Evolutionary conservation across 2,113 vertebrate species (phyloP), one percentile per base, ranked within the genome.

Genomic region (Thomomys bottae): DNA sequence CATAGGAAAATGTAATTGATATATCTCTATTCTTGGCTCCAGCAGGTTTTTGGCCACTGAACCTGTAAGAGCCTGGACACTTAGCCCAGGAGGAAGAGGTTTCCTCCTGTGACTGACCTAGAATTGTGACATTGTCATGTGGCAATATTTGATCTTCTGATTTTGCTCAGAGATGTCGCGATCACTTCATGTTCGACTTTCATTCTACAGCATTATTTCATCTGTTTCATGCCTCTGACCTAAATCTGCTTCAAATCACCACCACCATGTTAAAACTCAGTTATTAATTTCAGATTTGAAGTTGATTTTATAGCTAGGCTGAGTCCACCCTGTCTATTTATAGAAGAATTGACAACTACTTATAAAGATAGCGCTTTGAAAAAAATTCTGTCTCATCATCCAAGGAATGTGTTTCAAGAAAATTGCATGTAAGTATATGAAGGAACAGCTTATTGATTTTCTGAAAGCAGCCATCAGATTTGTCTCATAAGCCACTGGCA

Each of bases 231-330:
- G 49, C 28, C 57, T 63, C 4, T 88, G 82, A 88, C 88, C 79
- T 85, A 66, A 42, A 91, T 85, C 34, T 8, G 87, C 75, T 92
- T 94, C 81, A 87, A 57, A 95, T 78, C 49, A 83, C 54, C 4
- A 73, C 23, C 23, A 11, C 12, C 21, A 4, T 75, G 21, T 78
- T 49, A 67, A n/a, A 93, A 89, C 34, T 91, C 36, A 68, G 26
- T 54, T 67, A 85, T 84, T 89, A 89, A 92, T 78, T 77, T 32
- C 42, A 75, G 12, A 30, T 68, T 84, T 59, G 49, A 54, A 40
- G 70, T 28, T 75, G 38, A 67, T 75, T 90, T 72, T 57, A 49
- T 77, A 54, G 40, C 61, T 90, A 26, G 11, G 18, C 83, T 66
- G 24, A 87, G 73, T n/a, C 38, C 88, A 87, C 88, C 36, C 20